Evolutionary conservation across 2,888 invertebrate genomes (phyloP).

Genomic region (Gymnosoma rotundatum): DNA sequence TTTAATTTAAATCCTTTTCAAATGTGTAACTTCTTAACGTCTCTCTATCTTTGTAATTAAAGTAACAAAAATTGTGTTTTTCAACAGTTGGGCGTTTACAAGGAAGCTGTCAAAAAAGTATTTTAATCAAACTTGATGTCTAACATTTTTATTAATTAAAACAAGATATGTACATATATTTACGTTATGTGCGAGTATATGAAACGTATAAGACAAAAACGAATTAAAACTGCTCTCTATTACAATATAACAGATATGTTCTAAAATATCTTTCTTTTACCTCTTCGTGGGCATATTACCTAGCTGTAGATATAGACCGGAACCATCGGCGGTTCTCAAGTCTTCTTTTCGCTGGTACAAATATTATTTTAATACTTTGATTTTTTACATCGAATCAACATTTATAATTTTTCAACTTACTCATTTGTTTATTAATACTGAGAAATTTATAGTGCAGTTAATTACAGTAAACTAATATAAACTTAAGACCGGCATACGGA

Average conservation of each 20-base stretch:
- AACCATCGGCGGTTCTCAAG: too few relatives aligned
- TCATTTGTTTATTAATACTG: conserved; percentile 2
- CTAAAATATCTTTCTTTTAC: too few relatives aligned
- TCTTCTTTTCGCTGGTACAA: too few relatives aligned
- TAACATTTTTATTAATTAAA: conserved; percentile 36
- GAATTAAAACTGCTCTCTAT: too few relatives aligned
- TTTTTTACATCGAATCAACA: background rate
- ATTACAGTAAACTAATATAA: conserved; percentile 50
- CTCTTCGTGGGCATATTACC: too few relatives aligned
- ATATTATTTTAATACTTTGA: too few relatives aligned
- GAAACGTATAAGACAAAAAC: too few relatives aligned
- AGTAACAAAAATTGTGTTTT: background rate
- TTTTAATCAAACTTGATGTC: conserved; percentile 49
- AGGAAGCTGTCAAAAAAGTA: conserved; percentile 49
- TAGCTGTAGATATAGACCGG: too few relatives aligned
- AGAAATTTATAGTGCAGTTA: conserved; percentile 50
- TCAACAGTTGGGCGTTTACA: conserved; percentile 17
- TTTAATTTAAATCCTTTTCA: too few relatives aligned
- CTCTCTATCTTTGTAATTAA: background rate
- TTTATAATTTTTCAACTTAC: background rate
- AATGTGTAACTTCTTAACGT: background rate
- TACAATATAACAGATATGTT: too few relatives aligned
- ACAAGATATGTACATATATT: background rate
- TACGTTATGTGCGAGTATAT: too few relatives aligned
- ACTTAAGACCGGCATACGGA: conserved; percentile 53